phyloP scores from a whole-genome alignment of 53 echinoderm and acorn worm species.

The Stichopus horrens region DNA sequence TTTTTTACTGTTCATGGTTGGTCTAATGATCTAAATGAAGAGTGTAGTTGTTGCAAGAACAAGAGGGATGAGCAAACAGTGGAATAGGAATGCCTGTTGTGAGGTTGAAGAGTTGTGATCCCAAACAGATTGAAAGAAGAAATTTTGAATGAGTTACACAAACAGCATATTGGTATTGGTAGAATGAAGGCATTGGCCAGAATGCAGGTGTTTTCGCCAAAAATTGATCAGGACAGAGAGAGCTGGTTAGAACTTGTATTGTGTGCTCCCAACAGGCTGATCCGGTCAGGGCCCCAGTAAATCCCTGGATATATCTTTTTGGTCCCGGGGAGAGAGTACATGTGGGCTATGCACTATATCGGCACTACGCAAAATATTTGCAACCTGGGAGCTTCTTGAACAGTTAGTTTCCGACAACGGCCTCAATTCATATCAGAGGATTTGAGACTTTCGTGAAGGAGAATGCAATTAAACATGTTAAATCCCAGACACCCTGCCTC shows the following conservation, averaged over 20 bases:
- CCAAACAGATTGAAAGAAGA: not conserved
- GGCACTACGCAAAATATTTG: conserved; percentile 14
- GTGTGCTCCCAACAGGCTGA: conserved; percentile 4
- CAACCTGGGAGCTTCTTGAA: not conserved
- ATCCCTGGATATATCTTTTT: too few relatives aligned
- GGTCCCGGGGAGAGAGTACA: not conserved
- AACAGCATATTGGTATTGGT: not conserved
- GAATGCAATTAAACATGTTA: not conserved
- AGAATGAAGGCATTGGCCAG: conserved; percentile 9
- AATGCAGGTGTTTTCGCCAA: conserved; percentile 34
- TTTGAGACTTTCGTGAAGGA: not conserved
- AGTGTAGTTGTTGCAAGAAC: not conserved
- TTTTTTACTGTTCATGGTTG: conserved; percentile 45
- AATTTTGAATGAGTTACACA: not conserved
- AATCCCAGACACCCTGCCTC: not conserved
- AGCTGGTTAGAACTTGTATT: conserved; percentile 25
- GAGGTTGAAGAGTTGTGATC: not conserved
- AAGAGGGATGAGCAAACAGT: conserved; percentile 6
- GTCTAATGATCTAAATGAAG: not conserved
- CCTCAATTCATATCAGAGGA: too few relatives aligned
- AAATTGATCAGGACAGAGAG: conserved; percentile 34
- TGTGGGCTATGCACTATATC: not conserved
- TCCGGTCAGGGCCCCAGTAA: not conserved
- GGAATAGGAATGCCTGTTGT: conserved; percentile 20
- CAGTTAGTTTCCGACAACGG: too few relatives aligned